Evolutionary conservation across 2,888 invertebrate genomes (phyloP), one percentile per base, ranked within the genome.

Genomic region (Melanchra persicariae): DNA sequence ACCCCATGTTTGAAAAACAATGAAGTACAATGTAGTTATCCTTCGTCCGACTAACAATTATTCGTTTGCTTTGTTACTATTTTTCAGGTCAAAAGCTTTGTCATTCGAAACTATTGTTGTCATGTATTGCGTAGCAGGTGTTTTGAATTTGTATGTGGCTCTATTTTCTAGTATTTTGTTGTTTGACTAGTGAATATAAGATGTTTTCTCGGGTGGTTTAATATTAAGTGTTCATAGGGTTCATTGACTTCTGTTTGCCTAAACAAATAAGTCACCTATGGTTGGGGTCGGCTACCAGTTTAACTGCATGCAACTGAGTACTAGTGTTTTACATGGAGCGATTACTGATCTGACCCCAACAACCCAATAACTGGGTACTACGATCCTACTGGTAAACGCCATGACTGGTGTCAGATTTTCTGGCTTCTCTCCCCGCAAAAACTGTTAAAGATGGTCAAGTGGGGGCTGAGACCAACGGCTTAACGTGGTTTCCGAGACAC

Each of bases 41-140:
- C 22, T 34, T 12, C 45, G 57, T 34, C 57, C 51, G 24, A 70
- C 49, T 37, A 49, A 43, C 59, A 60, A 79, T 70, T 45, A 30
- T 71, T 64, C 24, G 65, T 51, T 63, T 26, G 62, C n/a, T 80
- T 80, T 75, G 45, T 74, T 60, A 59, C 17, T 55, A 64, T 64
- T 63, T 65, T 66, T 54, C 65, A 77, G 43, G 26, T 43, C 49
- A 59, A 62, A 60, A 62, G 65, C 77, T 77, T 77, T 77, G 77
- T 81, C 26, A 77, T 76, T 57, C 26, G 76, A 68, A 26, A 57
- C 69, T 34, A 47, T 63, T 69, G 77, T 64, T 55, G 59, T 15
- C 12, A 3, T 12, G 55, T 47, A 40, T 47, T 60, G 59, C 43
- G 17, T 58, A 66, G 80, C 60, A 63, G 74, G 66, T 78, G 74